Evolutionary conservation across 2,888 invertebrate genomes (phyloP).

Genomic region (Exocentrus adspersus): DNA sequence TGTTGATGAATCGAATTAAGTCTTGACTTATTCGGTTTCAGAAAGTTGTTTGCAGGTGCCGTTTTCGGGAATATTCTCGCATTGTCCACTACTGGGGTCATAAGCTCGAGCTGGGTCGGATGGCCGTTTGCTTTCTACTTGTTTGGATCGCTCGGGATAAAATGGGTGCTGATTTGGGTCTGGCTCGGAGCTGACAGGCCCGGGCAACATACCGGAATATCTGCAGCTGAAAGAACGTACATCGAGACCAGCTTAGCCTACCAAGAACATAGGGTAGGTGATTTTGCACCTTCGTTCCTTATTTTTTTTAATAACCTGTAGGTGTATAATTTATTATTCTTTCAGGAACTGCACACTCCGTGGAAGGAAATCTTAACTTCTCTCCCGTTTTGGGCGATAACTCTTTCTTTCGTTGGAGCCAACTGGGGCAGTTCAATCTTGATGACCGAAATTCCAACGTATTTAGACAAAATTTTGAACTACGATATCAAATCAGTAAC

Average conservation of each 20-base stretch:
- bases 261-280: constrained; percentile 64
- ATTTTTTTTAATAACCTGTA: no score
- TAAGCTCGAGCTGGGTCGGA: constrained; percentile 75
- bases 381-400: constrained; percentile 78
- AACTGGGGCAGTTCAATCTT: constrained; percentile 87
- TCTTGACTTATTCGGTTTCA: neutral
- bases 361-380: constrained; percentile 80
- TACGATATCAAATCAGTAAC: constrained; percentile 76
- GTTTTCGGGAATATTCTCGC: constrained; percentile 84
- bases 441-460: constrained; percentile 83
- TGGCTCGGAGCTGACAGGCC: constrained; percentile 76
- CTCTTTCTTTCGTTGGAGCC: constrained; percentile 78
- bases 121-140: constrained; percentile 85
- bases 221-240: constrained; percentile 71
- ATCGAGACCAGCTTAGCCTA: constrained; percentile 66
- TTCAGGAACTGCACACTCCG: constrained; percentile 67
- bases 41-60: constrained; percentile 66
- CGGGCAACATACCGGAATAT: constrained; percentile 69
- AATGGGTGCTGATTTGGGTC: constrained; percentile 72
- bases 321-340: no score
- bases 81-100: constrained; percentile 77
- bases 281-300: constrained; percentile 71
- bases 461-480: constrained; percentile 77
- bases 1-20: no score
- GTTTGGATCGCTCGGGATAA: constrained; percentile 71